Evolutionary conservation across 2,888 invertebrate genomes (phyloP).

Genomic region (Diachrysia chrysitis): DNA sequence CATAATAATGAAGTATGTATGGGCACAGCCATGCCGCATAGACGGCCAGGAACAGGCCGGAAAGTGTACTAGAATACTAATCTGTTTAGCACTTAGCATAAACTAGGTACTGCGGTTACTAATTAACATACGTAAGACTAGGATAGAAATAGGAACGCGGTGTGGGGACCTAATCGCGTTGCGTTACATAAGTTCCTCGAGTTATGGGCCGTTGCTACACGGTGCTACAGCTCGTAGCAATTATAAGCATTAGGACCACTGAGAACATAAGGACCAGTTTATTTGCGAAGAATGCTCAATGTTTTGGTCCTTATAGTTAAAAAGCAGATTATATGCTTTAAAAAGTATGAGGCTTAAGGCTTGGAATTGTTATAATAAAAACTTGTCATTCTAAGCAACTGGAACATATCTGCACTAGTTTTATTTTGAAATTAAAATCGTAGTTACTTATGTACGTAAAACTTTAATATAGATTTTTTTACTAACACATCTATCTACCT

Average conservation of each 20-base stretch:
- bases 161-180: slow-evolving; percentile 34
- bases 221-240: slow-evolving; percentile 8
- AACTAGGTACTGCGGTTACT: slow-evolving; percentile 18
- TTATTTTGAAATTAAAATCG: no score
- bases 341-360: no score
- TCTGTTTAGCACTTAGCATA: slow-evolving; percentile 13
- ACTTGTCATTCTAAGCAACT: not conserved
- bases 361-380: no score
- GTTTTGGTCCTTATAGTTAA: not conserved
- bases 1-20: slow-evolving; percentile 4
- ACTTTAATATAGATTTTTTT: no score
- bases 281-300: slow-evolving; percentile 6
- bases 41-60: not conserved
- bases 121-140: slow-evolving; percentile 53
- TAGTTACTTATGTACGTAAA: no score
- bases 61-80: slow-evolving; percentile 1
- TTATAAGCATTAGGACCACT: slow-evolving; percentile 23
- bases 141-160: slow-evolving; percentile 25
- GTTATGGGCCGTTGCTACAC: slow-evolving; percentile 15
- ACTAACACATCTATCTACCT: no score
- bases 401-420: no score
- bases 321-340: not conserved
- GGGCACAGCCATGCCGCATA: not conserved
- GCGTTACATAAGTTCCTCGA: slow-evolving; percentile 30
- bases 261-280: not conserved